Evolutionary conservation across 1,140 invertebrate species (phyloP).

Genomic region (Orius laevigatus): DNA sequence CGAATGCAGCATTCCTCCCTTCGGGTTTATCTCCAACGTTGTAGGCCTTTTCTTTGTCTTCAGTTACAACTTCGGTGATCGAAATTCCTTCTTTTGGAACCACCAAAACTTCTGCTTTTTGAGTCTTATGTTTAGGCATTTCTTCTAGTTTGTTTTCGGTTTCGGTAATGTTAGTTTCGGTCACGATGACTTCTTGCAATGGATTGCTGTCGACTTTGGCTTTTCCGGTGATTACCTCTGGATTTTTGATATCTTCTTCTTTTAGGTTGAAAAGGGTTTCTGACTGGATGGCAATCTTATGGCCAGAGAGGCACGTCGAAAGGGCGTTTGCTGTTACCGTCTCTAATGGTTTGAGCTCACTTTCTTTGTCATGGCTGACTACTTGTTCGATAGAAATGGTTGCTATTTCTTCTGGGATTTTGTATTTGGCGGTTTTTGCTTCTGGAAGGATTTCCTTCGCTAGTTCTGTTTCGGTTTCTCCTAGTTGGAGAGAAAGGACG

Average conservation of each 20-base stretch:
- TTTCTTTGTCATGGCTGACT: constrained; percentile 35
- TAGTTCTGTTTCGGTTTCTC: constrained; percentile 37
- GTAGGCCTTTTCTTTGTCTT: constrained; percentile 29
- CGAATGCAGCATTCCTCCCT: constrained; percentile 22
- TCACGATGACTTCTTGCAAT: constrained; percentile 33
- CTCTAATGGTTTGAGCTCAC: constrained; percentile 25
- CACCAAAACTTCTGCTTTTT: constrained; percentile 29
- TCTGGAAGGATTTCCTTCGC: constrained; percentile 29
- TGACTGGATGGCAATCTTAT: constrained; percentile 32
- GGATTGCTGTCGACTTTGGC: constrained; percentile 34
- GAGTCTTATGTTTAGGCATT: constrained; percentile 32
- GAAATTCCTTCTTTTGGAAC: constrained; percentile 30
- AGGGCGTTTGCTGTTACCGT: constrained; percentile 28
- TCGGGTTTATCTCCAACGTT: constrained; percentile 16
- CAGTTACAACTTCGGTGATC: constrained; percentile 29
- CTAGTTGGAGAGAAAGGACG: constrained; percentile 32
- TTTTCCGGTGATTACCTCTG: constrained; percentile 27
- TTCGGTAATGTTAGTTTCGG: constrained; percentile 25
- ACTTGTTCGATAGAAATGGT: constrained; percentile 34
- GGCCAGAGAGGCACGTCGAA: constrained; percentile 28
- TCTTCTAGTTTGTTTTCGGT: constrained; percentile 27
- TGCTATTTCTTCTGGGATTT: constrained; percentile 30
- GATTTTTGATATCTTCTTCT: constrained; percentile 26
- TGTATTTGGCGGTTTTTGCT: constrained; percentile 30
- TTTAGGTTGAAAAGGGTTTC: constrained; percentile 32